Base-by-base conservation (phyloP, 2,888 invertebrate genomes). In the Sepiola atlantica region DNA sequence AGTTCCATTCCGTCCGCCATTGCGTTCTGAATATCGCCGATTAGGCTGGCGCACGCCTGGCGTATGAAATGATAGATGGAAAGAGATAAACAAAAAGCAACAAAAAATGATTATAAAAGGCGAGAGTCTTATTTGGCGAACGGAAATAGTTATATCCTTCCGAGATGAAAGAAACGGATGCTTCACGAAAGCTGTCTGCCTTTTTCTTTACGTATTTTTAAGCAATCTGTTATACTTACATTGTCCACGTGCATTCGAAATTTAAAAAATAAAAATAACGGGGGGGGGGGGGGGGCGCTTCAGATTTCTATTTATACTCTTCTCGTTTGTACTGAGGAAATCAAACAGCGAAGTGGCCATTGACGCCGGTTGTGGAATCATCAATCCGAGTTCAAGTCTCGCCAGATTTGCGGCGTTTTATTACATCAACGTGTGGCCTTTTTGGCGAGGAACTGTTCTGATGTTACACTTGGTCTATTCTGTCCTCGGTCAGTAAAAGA, bases 41-140 rank as follows among this genome's bases (percentile, higher is more conserved):
- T 77, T 77, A 77, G n/a, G 3, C 12, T 16, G 77, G 77, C 77
- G n/a, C 77, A 77, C 16, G 77, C 77, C 77, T n/a, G 1, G n/a
- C n/a, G n/a, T 77, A 77, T 77, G n/a, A 77, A 77, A 77, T 77
- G 77, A 77, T 77, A n/a, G n/a, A 77, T 77, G 77, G 32, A 32
- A 14, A 57, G 21, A 57, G 57, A 57, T 20, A 57, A 18, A 77
- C n/a, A 77, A 16, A 77, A 18, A 61, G 12, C 28, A n/a, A 16
- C 14, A n/a, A 77, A 57, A 61, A 16, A 14, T 24, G 57, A 57
- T 20, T 20, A 20, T 6, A 24, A 20, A 12, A 6, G 21, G 57
- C 12, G n/a, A 28, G n/a, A n/a, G 16, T 32, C 77, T 77, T 77
- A n/a, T 77, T n/a, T n/a, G 21, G n/a, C 14, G n/a, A 32, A 12